A percentile compares a stretch with the other conserved stretches of the same genome.
Evolutionary conservation across 2,797 vertebrate species (phyloP).

Genomic region (Australoheros facetus): DNA sequence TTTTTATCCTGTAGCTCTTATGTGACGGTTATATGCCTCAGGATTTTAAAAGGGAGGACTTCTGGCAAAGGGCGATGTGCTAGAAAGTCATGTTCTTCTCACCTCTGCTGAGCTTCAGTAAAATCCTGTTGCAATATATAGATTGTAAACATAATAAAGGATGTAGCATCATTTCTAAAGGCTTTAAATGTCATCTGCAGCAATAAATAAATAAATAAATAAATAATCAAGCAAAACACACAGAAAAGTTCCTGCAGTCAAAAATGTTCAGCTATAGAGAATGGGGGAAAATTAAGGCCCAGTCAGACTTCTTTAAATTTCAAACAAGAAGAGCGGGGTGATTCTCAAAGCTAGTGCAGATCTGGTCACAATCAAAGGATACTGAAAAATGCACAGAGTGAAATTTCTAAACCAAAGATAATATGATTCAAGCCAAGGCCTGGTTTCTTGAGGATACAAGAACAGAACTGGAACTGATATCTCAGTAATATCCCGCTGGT

Average conservation of each 20-base stretch:
- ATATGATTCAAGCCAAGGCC: neutral
- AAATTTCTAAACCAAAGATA: neutral
- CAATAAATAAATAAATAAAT: too few relatives aligned
- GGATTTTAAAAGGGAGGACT: conserved; percentile 4
- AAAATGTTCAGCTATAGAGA: neutral
- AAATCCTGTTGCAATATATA: neutral
- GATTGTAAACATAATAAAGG: neutral
- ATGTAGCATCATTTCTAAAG: neutral
- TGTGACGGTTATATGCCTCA: neutral
- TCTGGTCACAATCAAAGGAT: neutral
- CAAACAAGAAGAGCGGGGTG: neutral
- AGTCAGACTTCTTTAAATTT: neutral
- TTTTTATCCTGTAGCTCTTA: neutral
- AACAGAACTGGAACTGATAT: too few relatives aligned
- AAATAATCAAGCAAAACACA: neutral
- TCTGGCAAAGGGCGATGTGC: neutral
- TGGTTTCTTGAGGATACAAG: neutral
- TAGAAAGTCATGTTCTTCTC: neutral
- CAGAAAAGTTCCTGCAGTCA: neutral
- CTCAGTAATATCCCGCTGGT: too few relatives aligned
- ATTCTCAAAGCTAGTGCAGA: neutral
- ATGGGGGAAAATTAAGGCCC: neutral
- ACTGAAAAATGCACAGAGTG: neutral
- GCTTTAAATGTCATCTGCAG: neutral
- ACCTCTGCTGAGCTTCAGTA: neutral